Conservation (phyloP, 2,888 invertebrate species). For the Conomelus anceps region DNA sequence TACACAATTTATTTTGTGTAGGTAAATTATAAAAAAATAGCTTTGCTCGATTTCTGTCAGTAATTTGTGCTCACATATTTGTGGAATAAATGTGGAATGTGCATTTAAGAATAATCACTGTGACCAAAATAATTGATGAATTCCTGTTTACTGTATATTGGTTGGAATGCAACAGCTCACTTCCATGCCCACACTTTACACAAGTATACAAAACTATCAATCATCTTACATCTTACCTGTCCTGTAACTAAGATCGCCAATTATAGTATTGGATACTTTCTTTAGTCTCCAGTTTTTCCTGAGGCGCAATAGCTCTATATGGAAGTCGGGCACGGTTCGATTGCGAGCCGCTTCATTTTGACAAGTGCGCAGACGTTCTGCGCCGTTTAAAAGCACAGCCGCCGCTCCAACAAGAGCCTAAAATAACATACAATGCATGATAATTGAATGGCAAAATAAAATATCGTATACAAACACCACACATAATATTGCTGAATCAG, state of each 20-base stretch:
- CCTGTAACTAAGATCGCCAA: slow-evolving; percentile 91
- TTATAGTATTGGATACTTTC: slow-evolving; percentile 89
- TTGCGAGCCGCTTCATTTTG: slow-evolving; percentile 73
- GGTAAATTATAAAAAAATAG: background rate
- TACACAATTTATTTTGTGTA: too few species aligned
- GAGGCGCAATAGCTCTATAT: slow-evolving; percentile 79
- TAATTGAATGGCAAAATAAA: background rate
- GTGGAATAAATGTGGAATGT: too few species aligned
- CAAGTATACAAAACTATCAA: background rate
- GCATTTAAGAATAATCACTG: too few species aligned
- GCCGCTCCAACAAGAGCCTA: slow-evolving; percentile 77
- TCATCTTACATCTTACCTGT: slow-evolving; percentile 50
- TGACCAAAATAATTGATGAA: too few species aligned
- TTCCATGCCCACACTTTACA: background rate
- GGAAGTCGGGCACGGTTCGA: slow-evolving; percentile 80
- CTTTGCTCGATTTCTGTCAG: too few species aligned
- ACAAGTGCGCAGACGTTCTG: slow-evolving; percentile 74
- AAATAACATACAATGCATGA: slow-evolving; percentile 15
- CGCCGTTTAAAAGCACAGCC: slow-evolving; percentile 73
- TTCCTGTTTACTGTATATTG: too few species aligned
- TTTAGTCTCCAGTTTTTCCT: slow-evolving; percentile 94
- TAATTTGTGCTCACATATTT: too few species aligned
- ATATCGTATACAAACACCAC: too few species aligned
- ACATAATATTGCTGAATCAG: too few species aligned
- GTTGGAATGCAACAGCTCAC: background rate